Base-by-base conservation (phyloP, 2,888 invertebrate species). In the Ormyrus thymus region DNA sequence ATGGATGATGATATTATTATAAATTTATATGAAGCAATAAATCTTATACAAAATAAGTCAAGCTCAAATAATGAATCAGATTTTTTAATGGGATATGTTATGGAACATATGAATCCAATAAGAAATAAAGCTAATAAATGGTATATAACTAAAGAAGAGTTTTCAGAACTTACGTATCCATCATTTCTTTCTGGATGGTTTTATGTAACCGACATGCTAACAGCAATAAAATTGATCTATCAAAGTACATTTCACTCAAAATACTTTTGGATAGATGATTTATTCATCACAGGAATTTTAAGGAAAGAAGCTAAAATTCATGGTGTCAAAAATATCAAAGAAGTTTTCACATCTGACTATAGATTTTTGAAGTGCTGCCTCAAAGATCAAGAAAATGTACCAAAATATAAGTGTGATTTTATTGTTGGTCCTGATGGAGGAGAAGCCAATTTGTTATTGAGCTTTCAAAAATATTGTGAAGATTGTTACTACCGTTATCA, bases 251-350 rank as follows among this genome's bases (percentile, higher is more conserved):
- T 90, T 53, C 90, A 93, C n/a, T 91, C 92, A 2, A 81, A 83
- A 15, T 95, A 94, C 84, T 97, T 98, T 90, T 98, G 97, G 97
- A 97, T 98, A 79, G 97, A 98, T 86, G 97, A 98, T 87, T 94
- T 96, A 62, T 95, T 94, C 87, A 90, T 97, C 0, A 97, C 97
- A 0, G 97, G 97, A 1, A 91, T 96, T 68, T 90, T 97, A 50
- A 92, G 94, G 7, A 90, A 93, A 72, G 90, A 92, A 48, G 88
- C 93, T 45, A 90, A 91, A 56, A 91, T 95, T n/a, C 89, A 91
- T 56, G 89, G 94, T 59, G 15, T 80, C 29, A 90, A 90, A 76
- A 92, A 93, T 71, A 88, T 95, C 13, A 91, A 92, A 65, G 85
- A 92, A 13, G 92, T 92, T 86, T 96, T 93, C 90, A 92, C 96